Percentiles rank a stretch among this genome's conserved stretches.
phyloP scores from a whole-genome alignment of 2,888 invertebrate genomes.

The Plagodis dolabraria region DNA sequence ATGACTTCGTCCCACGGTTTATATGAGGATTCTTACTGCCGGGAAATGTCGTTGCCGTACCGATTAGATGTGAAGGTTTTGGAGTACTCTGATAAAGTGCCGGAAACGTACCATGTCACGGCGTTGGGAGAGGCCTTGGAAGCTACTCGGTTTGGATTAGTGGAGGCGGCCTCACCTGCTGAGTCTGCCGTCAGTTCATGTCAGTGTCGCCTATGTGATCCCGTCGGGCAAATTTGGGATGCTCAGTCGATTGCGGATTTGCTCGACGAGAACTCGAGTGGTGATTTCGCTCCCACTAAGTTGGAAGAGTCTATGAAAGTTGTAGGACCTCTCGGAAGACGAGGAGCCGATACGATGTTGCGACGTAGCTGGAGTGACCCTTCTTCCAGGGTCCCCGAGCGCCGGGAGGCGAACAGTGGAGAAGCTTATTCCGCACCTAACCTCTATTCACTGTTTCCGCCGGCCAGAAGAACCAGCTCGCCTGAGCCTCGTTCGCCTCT shows the following conservation, averaged over 20 bases:
- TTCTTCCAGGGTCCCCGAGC: conserved; percentile 75
- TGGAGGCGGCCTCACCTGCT: conserved; percentile 73
- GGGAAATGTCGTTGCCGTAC: conserved; percentile 80
- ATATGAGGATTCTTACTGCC: conserved; percentile 79
- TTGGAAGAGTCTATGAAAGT: conserved; percentile 82
- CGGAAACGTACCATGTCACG: conserved; percentile 77
- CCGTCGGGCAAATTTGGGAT: conserved; percentile 90
- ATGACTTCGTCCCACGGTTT: conserved; percentile 63
- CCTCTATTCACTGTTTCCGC: conserved; percentile 78
- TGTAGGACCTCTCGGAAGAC: conserved; percentile 71
- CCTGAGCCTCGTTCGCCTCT: conserved; percentile 75
- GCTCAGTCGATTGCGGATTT: conserved; percentile 85
- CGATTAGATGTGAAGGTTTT: conserved; percentile 75
- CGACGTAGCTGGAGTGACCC: conserved; percentile 88
- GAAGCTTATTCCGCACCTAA: conserved; percentile 76
- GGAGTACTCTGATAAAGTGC: conserved; percentile 70
- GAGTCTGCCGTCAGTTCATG: conserved; percentile 84
- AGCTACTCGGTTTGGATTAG: conserved; percentile 75
- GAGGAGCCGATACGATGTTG: conserved; percentile 73
- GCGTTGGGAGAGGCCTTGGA: conserved; percentile 82
- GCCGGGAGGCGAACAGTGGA: conserved; percentile 62
- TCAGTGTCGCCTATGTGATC: conserved; percentile 91
- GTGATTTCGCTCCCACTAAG: conserved; percentile 78
- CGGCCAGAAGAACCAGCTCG: conserved; percentile 68
- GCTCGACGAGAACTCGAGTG: conserved; percentile 77